Conservation (phyloP, 2,797 vertebrate species). For the Rhinoraja longicauda region DNA sequence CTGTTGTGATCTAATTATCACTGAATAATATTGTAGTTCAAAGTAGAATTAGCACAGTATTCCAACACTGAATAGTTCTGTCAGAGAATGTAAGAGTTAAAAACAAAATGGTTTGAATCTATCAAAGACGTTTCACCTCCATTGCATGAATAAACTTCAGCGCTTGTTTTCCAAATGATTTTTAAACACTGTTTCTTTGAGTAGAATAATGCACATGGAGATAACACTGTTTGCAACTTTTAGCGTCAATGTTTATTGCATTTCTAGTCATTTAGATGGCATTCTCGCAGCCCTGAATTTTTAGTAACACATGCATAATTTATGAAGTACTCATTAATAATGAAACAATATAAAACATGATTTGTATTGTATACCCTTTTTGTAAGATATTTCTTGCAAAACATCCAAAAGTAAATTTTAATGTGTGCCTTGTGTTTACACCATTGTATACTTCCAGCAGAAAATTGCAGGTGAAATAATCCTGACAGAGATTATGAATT, state of each 20-base stretch:
- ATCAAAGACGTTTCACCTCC: background rate
- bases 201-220: background rate
- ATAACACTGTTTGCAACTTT: background rate
- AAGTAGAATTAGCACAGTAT: background rate
- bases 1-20: background rate
- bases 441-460: background rate
- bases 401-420: slow-evolving; percentile 2
- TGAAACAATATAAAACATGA: slow-evolving; percentile 19
- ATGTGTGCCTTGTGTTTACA: background rate
- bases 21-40: background rate
- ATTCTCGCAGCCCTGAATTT: background rate
- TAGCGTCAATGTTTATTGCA: background rate
- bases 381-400: background rate
- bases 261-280: background rate
- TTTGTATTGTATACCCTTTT: background rate
- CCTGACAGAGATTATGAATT: background rate
- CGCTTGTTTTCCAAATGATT: background rate
- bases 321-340: background rate
- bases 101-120: background rate
- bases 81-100: background rate
- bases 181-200: background rate
- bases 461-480: slow-evolving; percentile 1
- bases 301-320: slow-evolving; percentile 13
- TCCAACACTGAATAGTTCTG: background rate
- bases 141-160: background rate